phyloP scores from a whole-genome alignment of 2,113 vertebrate genomes.

The Oophaga pumilio region DNA sequence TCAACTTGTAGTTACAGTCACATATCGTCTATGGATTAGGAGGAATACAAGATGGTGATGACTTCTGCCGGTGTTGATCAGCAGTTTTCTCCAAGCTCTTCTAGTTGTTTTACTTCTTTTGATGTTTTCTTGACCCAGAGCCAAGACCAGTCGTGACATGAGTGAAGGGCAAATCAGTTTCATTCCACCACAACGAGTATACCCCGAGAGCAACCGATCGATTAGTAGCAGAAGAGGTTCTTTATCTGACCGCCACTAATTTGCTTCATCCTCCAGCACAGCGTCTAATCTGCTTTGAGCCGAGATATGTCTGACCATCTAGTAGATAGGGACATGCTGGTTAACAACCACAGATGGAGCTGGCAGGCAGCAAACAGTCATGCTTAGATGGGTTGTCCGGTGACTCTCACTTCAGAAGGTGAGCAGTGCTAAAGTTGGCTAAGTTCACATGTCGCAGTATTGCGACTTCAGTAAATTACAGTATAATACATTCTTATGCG shows the following conservation, averaged over 20 bases:
- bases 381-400: too few relatives aligned
- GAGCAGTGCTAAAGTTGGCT: too few relatives aligned
- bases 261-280: too few relatives aligned
- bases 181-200: neutral
- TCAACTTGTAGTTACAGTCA: neutral
- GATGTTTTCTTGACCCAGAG: too few relatives aligned
- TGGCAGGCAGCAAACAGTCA: neutral
- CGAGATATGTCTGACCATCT: neutral
- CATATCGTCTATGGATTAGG: neutral
- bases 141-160: neutral
- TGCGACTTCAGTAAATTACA: too few relatives aligned
- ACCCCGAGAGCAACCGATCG: too few relatives aligned
- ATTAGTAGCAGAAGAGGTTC: too few relatives aligned
- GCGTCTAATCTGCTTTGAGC: neutral
- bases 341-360: neutral
- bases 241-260: too few relatives aligned
- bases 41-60: neutral
- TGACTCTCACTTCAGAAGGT: too few relatives aligned
- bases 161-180: neutral
- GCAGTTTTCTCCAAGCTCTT: neutral
- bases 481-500: too few relatives aligned
- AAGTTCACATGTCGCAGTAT: too few relatives aligned
- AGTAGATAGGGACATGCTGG: neutral
- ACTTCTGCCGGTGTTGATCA: neutral
- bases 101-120: neutral